A percentile compares a stretch with the other conserved stretches of the same genome.
Conservation (phyloP, 2,888 invertebrate genomes). For the Brachyptera risi region DNA sequence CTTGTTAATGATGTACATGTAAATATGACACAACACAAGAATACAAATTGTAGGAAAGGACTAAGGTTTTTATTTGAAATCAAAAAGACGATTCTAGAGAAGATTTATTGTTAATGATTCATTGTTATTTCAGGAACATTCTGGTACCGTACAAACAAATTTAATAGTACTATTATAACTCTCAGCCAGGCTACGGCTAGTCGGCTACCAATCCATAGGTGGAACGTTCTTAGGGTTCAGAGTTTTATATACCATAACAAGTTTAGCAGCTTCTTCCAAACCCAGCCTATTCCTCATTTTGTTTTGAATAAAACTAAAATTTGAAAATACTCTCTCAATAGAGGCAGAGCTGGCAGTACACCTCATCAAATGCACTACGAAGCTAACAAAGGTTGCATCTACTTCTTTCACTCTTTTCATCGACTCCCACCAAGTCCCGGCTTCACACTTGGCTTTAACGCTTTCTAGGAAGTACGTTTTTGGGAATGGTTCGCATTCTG, state of each 20-base stretch:
- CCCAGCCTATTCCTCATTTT: constrained; percentile 14
- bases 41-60: too few species aligned
- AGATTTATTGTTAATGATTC: too few species aligned
- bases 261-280: neutral
- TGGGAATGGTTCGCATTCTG: neutral
- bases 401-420: neutral
- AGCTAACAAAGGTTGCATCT: neutral
- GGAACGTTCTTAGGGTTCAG: neutral
- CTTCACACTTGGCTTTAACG: neutral
- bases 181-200: too few species aligned
- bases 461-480: neutral
- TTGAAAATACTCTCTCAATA: constrained; percentile 1
- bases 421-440: neutral
- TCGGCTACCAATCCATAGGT: neutral
- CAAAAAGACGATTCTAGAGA: too few species aligned
- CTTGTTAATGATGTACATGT: too few species aligned
- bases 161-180: too few species aligned
- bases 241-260: neutral
- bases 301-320: neutral
- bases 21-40: too few species aligned
- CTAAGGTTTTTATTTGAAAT: too few species aligned
- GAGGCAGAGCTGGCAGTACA: constrained; percentile 1
- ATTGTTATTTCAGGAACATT: too few species aligned
- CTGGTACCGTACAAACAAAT: too few species aligned
- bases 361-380: neutral